Conservation (phyloP, 2,888 invertebrate species). For the Aphidoletes aphidimyza region DNA sequence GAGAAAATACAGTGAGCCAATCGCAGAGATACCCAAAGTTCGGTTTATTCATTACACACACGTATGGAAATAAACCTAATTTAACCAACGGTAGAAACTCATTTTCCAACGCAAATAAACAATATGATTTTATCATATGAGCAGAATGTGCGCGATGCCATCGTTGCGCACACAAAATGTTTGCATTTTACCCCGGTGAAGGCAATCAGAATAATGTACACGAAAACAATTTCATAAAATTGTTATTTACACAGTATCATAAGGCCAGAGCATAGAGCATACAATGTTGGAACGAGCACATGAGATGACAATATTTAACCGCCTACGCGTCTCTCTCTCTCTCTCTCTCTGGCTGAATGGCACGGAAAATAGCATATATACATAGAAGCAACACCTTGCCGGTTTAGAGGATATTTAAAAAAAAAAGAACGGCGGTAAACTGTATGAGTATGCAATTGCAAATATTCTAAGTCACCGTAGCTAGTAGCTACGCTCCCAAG, state of each 20-base stretch:
- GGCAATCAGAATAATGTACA: conserved; percentile 28
- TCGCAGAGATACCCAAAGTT: background rate
- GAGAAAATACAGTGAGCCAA: too few relatives aligned
- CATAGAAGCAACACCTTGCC: too few relatives aligned
- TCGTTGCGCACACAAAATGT: background rate
- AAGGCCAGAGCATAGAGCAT: background rate
- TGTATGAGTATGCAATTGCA: too few relatives aligned
- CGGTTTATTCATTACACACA: conserved; percentile 19
- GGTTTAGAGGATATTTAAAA: too few relatives aligned
- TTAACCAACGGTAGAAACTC: conserved; percentile 44
- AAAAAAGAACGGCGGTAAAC: too few relatives aligned
- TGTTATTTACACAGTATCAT: conserved; percentile 5
- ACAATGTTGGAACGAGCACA: background rate
- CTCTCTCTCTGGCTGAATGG: too few relatives aligned
- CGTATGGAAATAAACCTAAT: conserved; percentile 2
- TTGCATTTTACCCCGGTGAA: conserved; percentile 6
- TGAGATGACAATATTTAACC: too few relatives aligned
- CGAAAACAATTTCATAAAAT: conserved; percentile 5
- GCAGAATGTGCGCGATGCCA: background rate
- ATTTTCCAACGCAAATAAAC: conserved; percentile 44
- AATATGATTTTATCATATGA: background rate
- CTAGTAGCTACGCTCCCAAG: too few relatives aligned
- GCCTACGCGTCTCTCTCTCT: too few relatives aligned
- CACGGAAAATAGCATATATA: too few relatives aligned
- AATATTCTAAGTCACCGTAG: too few relatives aligned